A percentile compares a stretch with the other conserved stretches of the same genome.
phyloP scores from a whole-genome alignment of 1,140 invertebrate species.

The Zophobas atratus region DNA sequence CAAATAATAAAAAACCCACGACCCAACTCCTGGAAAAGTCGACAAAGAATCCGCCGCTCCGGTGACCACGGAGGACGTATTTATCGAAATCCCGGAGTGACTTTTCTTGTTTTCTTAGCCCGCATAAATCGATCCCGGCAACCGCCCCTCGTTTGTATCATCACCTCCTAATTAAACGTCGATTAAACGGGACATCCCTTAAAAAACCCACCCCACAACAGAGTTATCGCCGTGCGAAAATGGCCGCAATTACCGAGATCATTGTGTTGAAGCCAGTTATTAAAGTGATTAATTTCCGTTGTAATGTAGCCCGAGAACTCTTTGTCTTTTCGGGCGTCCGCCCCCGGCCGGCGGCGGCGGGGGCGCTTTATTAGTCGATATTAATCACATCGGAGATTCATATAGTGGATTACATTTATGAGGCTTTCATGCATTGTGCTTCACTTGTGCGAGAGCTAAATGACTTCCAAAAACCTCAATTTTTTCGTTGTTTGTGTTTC shows the following conservation, averaged over 20 bases:
- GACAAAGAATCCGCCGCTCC: no score
- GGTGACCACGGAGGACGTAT: not conserved
- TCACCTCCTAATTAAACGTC: slow-evolving; percentile 1
- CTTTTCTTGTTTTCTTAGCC: no score
- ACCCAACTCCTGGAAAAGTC: no score
- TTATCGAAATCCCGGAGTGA: no score
- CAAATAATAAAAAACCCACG: no score
- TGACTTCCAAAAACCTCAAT: no score
- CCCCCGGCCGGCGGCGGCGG: not conserved
- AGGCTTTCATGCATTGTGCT: no score
- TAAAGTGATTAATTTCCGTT: slow-evolving; percentile 45
- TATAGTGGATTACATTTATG: not conserved
- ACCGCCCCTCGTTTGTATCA: not conserved
- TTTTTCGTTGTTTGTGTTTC: no score
- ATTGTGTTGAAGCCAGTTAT: slow-evolving; percentile 25
- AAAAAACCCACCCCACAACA: not conserved
- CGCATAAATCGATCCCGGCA: not conserved
- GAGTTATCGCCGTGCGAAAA: slow-evolving; percentile 21
- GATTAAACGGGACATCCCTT: not conserved
- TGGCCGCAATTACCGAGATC: slow-evolving; percentile 21
- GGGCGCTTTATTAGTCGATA: slow-evolving; percentile 36
- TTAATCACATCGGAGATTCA: slow-evolving; percentile 14
- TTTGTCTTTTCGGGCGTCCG: slow-evolving; percentile 27
- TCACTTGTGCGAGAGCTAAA: no score
- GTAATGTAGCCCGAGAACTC: slow-evolving; percentile 29